phyloP scores from a whole-genome alignment of 2,797 vertebrate genomes.

The Acomys russatus region DNA sequence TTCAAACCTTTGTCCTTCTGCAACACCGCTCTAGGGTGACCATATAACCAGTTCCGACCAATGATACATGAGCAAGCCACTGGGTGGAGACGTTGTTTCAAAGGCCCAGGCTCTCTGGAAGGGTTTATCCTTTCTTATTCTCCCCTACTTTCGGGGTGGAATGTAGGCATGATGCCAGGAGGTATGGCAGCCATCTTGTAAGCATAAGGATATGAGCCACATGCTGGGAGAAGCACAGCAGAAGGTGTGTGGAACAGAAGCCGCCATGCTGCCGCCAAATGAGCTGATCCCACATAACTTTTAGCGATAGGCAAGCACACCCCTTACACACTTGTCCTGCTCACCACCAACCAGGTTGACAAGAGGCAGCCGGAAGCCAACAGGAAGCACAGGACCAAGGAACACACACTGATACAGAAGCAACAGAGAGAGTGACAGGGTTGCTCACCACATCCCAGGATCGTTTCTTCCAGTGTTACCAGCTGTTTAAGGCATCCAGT shows the following conservation, averaged over 20 bases:
- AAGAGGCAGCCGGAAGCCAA: background rate
- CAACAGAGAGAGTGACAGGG: background rate
- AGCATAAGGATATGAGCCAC: background rate
- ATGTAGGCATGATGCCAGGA: background rate
- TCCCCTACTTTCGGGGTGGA: background rate
- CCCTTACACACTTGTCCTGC: background rate
- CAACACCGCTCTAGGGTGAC: background rate
- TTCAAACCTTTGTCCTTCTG: background rate
- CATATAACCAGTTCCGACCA: background rate
- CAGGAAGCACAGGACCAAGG: background rate
- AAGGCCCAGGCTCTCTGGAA: background rate
- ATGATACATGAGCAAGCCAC: background rate
- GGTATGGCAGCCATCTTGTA: background rate
- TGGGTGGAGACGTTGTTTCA: background rate
- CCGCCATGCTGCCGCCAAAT: background rate
- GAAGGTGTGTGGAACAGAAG: background rate
- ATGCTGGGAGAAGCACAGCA: no score
- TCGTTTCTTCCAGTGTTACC: background rate
- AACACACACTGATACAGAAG: rapidly evolving
- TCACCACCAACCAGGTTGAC: background rate
- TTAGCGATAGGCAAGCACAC: background rate
- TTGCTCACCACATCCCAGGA: background rate
- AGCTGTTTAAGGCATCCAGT: background rate
- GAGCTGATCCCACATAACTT: background rate
- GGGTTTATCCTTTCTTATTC: background rate